Evolutionary conservation across 2,797 vertebrate species (phyloP).

Genomic region (Astyanax mexicanus): DNA sequence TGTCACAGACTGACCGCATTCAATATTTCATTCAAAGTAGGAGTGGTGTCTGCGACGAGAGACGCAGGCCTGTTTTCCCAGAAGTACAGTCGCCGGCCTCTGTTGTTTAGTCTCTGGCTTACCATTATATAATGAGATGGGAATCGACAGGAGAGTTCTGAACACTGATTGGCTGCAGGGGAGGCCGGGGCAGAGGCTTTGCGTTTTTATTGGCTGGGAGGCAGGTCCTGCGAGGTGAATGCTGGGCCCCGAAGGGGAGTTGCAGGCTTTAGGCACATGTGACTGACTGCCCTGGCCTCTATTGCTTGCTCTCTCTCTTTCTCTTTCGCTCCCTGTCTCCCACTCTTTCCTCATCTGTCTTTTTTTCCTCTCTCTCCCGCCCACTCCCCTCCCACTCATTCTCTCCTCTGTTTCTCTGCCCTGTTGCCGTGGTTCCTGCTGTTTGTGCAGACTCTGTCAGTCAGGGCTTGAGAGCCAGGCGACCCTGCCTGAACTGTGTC

Average conservation of each 20-base stretch:
- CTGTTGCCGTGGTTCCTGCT: slow-evolving; percentile 61
- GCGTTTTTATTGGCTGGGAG: slow-evolving; percentile 49
- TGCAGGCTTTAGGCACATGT: slow-evolving; percentile 49
- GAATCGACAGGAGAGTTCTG: slow-evolving; percentile 42
- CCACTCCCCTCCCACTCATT: slow-evolving; percentile 40
- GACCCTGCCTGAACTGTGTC: slow-evolving; percentile 55
- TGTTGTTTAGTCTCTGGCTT: slow-evolving; percentile 56
- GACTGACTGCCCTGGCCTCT: slow-evolving; percentile 42
- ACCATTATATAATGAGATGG: slow-evolving; percentile 62
- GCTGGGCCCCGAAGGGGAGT: slow-evolving; percentile 34
- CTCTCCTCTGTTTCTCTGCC: slow-evolving; percentile 54
- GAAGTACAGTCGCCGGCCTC: slow-evolving; percentile 40
- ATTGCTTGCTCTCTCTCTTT: slow-evolving; percentile 32
- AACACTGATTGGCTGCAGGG: slow-evolving; percentile 46
- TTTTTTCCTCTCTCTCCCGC: slow-evolving; percentile 25
- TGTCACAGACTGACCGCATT: neutral
- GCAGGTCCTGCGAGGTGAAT: slow-evolving; percentile 44
- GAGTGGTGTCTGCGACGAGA: neutral
- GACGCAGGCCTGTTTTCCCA: slow-evolving; percentile 40
- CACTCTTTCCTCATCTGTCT: slow-evolving; percentile 36
- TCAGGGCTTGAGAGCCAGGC: slow-evolving; percentile 54
- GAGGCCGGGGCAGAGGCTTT: slow-evolving; percentile 54
- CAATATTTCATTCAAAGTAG: slow-evolving; percentile 15
- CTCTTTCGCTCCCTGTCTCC: slow-evolving; percentile 8
- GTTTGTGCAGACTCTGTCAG: slow-evolving; percentile 62